Percentiles rank a stretch among this genome's conserved stretches.
Evolutionary conservation across 2,888 invertebrate genomes (phyloP).

Genomic region (Erannis defoliaria): DNA sequence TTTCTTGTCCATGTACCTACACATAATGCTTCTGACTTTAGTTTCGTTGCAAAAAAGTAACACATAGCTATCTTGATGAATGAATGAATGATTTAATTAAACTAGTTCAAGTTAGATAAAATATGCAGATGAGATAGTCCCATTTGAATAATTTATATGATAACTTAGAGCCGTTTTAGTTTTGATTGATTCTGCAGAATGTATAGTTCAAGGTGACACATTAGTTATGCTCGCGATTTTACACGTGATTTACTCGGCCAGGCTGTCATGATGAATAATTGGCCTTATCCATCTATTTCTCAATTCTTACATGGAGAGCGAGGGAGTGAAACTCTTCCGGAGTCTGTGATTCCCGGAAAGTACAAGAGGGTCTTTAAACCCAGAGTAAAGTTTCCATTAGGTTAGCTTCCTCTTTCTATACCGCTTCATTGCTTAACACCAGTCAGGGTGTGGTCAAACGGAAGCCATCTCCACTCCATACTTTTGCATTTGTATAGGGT

Average conservation of each 20-base stretch:
- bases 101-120: background rate
- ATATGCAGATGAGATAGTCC: background rate
- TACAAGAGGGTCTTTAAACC: no score
- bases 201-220: background rate
- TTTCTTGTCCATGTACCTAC: background rate
- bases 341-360: no score
- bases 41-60: background rate
- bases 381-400: no score
- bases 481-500: no score
- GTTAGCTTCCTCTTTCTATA: no score
- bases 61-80: no score
- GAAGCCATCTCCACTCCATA: no score
- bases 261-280: background rate
- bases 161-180: background rate
- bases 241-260: background rate
- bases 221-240: background rate
- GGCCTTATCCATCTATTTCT: no score
- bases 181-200: background rate
- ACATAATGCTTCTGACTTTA: background rate
- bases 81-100: background rate
- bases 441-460: no score
- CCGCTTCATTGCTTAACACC: no score
- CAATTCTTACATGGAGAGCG: no score
- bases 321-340: no score
- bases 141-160: slow-evolving; percentile 1